Percentiles rank a stretch among this genome's conserved stretches.
These are phyloP conservation scores for Chironomus tepperi DNA, from an alignment of 1,140 invertebrate genomes.

Conservation along the genomic window DNA sequence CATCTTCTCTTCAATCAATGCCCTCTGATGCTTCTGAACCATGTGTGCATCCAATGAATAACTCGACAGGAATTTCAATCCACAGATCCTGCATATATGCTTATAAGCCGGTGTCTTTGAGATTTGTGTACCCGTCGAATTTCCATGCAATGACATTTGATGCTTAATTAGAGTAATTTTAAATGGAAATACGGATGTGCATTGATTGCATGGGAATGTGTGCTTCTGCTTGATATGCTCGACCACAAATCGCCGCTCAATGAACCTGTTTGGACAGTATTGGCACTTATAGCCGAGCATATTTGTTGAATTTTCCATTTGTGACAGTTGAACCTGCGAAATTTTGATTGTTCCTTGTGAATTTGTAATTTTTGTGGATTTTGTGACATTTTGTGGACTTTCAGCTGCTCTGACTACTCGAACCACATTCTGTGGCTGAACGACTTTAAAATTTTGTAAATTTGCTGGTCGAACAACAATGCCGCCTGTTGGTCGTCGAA, in stretches of 20 bases:
- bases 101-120: background rate
- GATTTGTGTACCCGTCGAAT: background rate
- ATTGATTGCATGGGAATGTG: background rate
- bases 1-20: background rate
- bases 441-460: background rate
- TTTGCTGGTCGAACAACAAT: background rate
- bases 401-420: background rate
- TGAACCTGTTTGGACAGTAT: background rate
- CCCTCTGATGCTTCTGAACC: background rate
- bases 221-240: background rate
- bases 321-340: background rate
- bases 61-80: background rate
- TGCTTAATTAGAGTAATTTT: background rate
- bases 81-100: background rate
- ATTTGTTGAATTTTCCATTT: background rate
- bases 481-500: background rate
- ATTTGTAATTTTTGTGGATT: background rate
- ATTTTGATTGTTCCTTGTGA: background rate
- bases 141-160: background rate
- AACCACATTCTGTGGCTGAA: background rate
- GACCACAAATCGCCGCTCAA: background rate
- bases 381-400: background rate
- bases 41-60: background rate
- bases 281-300: background rate
- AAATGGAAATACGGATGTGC: background rate